phyloP scores from a whole-genome alignment of 37 sponge, comb jelly and placozoan genomes.

The Diacarnus erythraeanus region DNA sequence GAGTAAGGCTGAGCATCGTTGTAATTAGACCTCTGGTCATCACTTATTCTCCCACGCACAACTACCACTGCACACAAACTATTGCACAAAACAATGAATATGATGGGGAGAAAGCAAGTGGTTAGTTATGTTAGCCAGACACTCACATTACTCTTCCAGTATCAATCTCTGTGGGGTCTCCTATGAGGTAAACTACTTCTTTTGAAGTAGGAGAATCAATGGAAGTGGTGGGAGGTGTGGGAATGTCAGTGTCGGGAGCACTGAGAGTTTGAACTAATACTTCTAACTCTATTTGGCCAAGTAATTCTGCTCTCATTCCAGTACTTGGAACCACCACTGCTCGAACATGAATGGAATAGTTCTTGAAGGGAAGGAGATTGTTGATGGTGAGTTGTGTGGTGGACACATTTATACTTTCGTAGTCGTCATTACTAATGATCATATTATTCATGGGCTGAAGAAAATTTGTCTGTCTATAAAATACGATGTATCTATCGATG shows the following conservation, averaged over 20 bases:
- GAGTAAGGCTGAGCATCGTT: constrained; percentile 13
- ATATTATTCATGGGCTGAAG: neutral
- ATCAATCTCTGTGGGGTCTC: constrained; percentile 15
- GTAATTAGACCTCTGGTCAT: neutral
- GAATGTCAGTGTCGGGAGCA: neutral
- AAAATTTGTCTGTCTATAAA: neutral
- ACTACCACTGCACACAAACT: constrained; percentile 59
- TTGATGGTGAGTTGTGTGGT: constrained; percentile 2
- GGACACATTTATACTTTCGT: neutral
- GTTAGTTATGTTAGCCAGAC: neutral
- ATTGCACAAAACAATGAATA: neutral
- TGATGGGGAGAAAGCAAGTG: no score
- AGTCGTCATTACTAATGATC: neutral
- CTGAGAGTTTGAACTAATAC: constrained; percentile 10
- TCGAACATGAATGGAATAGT: constrained; percentile 27
- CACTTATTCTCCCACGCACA: neutral
- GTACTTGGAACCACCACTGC: constrained; percentile 13
- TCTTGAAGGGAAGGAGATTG: constrained; percentile 9
- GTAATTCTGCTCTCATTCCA: neutral
- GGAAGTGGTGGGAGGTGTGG: neutral
- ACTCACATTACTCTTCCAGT: constrained; percentile 37
- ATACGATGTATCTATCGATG: constrained; percentile 18
- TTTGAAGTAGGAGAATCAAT: neutral
- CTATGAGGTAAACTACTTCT: neutral
- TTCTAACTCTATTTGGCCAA: neutral